These are phyloP conservation scores for Python bivittatus DNA, from an alignment of 2,113 vertebrate genomes.

Conservation along the genomic window DNA sequence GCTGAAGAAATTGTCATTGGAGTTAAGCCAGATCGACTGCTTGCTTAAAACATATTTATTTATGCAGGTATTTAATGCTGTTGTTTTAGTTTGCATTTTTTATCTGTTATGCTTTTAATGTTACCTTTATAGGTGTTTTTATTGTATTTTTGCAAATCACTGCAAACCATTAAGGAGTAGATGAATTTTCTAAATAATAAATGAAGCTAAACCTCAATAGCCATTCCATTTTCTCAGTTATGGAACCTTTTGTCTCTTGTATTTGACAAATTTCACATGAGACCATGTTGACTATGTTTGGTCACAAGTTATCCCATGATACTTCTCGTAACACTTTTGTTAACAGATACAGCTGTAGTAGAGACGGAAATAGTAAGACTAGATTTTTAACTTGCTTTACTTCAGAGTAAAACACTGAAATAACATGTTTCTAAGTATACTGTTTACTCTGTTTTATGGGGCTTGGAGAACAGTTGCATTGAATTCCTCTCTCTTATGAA, in stretches of 20 bases:
- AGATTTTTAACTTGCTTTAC: neutral
- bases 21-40: neutral
- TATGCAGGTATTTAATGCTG: neutral
- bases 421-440: neutral
- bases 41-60: neutral
- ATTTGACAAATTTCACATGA: constrained; percentile 34
- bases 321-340: constrained; percentile 47
- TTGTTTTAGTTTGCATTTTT: neutral
- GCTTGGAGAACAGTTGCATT: neutral
- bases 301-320: constrained; percentile 41
- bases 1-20: neutral
- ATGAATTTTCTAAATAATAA: neutral
- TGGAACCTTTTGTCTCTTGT: neutral
- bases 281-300: constrained; percentile 36
- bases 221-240: constrained; percentile 15
- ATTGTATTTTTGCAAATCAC: neutral
- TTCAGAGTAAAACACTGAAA: neutral
- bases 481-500: neutral
- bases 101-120: neutral
- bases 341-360: constrained; percentile 17
- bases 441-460: neutral
- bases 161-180: neutral
- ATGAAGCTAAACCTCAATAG: neutral
- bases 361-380: constrained; percentile 32
- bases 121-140: neutral